Percentiles rank a stretch among this genome's conserved stretches.
phyloP scores from a whole-genome alignment of 2,797 vertebrate genomes.

The Sebastes steindachneri region DNA sequence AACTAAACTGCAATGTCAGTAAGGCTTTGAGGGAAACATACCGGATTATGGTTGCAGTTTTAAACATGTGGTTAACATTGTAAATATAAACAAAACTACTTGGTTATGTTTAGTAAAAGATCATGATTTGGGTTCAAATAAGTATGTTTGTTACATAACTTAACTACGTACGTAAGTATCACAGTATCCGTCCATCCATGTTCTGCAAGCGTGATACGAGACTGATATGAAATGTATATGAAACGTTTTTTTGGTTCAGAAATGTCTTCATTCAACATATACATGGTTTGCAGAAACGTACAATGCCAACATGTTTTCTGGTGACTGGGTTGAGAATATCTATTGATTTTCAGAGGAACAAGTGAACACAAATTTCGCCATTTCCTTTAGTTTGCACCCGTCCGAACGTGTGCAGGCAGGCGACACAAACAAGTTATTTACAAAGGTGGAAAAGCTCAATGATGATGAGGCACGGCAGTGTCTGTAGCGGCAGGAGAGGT shows the following conservation, averaged over 20 bases:
- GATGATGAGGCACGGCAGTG: not conserved
- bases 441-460: not conserved
- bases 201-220: not conserved
- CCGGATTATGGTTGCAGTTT: accelerated
- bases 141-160: no score
- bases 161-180: no score
- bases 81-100: no score
- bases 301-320: not conserved
- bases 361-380: not conserved
- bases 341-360: not conserved
- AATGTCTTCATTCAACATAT: not conserved
- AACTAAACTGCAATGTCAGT: not conserved
- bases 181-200: no score
- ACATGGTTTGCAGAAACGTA: not conserved
- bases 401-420: not conserved
- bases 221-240: not conserved
- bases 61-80: no score
- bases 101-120: no score
- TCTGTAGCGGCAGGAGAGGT: not conserved
- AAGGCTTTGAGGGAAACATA: no score
- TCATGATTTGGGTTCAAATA: no score
- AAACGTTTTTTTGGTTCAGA: not conserved
- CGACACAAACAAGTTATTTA: not conserved
- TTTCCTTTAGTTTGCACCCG: not conserved
- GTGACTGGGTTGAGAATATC: not conserved